These are phyloP conservation scores for Nycticryphes semicollaris DNA, from an alignment of 2,113 vertebrate genomes.

Conservation along the genomic window DNA sequence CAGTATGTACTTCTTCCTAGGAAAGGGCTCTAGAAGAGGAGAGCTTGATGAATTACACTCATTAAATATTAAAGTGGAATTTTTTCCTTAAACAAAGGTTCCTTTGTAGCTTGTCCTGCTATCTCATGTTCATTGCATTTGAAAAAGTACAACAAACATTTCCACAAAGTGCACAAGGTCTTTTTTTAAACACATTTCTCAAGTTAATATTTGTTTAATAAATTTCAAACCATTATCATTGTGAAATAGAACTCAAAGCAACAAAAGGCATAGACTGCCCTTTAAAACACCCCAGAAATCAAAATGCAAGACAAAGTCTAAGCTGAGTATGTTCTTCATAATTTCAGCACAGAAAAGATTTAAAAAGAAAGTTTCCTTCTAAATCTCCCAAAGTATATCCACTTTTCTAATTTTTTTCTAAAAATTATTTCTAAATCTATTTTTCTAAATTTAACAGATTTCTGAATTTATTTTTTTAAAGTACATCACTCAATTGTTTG, in stretches of 20 bases:
- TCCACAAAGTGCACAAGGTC: background rate
- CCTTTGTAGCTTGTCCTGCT: background rate
- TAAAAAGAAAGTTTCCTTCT: background rate
- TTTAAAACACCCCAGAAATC: background rate
- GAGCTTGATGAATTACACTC: background rate
- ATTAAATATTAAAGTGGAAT: background rate
- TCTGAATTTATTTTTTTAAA: background rate
- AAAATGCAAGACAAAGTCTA: background rate
- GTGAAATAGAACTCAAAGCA: background rate
- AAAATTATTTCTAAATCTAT: too few relatives aligned
- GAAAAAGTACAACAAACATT: conserved; percentile 17
- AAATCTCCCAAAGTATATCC: background rate
- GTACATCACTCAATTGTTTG: background rate
- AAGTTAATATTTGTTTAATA: conserved; percentile 14
- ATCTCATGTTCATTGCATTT: background rate
- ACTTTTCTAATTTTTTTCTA: too few relatives aligned
- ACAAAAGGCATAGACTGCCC: background rate
- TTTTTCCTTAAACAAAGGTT: conserved; percentile 12
- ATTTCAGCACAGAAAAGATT: background rate
- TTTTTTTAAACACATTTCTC: background rate
- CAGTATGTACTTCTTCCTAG: background rate
- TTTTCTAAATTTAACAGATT: too few relatives aligned
- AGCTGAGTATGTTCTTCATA: background rate
- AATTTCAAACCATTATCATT: background rate
- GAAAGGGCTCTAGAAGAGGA: background rate